Conservation (phyloP, 2,888 invertebrate species). For the Polyommatus iphigenia region DNA sequence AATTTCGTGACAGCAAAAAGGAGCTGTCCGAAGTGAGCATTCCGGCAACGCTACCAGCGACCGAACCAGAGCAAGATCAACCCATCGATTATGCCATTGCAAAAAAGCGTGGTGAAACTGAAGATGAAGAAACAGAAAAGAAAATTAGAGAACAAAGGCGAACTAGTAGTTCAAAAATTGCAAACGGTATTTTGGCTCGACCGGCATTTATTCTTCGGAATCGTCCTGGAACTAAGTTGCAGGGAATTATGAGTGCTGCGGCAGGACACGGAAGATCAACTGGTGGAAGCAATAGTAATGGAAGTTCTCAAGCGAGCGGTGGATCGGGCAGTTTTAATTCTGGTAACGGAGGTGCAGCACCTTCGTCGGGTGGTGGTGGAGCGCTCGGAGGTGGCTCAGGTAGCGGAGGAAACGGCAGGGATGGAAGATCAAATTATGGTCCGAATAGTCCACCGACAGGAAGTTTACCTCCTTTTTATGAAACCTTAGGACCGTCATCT, state of each 20-base stretch:
- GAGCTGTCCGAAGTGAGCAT: conserved; percentile 73
- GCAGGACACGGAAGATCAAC: conserved; percentile 89
- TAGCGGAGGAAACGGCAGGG: conserved; percentile 88
- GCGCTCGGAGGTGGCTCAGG: conserved; percentile 85
- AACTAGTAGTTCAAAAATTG: conserved; percentile 84
- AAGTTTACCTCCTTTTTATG: conserved; percentile 93
- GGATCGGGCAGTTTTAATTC: conserved; percentile 78
- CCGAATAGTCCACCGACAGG: conserved; percentile 94
- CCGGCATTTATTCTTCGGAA: conserved; percentile 80
- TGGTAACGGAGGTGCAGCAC: conserved; percentile 77
- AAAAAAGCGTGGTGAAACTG: conserved; percentile 85
- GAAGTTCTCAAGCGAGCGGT: conserved; percentile 75
- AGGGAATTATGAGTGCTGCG: conserved; percentile 85
- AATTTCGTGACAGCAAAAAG: conserved; percentile 72
- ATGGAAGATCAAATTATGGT: conserved; percentile 91
- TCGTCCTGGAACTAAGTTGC: conserved; percentile 79
- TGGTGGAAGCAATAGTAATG: conserved; percentile 78
- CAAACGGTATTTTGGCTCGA: conserved; percentile 76
- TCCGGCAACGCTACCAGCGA: conserved; percentile 70
- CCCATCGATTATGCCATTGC: conserved; percentile 94
- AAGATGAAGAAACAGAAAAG: conserved; percentile 85
- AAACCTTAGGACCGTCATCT: conserved; percentile 82
- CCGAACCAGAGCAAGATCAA: conserved; percentile 89
- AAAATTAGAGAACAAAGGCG: conserved; percentile 84
- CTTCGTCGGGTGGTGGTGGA: conserved; percentile 81